phyloP scores from a whole-genome alignment of 1,140 invertebrate genomes.

The Triops cancriformis region DNA sequence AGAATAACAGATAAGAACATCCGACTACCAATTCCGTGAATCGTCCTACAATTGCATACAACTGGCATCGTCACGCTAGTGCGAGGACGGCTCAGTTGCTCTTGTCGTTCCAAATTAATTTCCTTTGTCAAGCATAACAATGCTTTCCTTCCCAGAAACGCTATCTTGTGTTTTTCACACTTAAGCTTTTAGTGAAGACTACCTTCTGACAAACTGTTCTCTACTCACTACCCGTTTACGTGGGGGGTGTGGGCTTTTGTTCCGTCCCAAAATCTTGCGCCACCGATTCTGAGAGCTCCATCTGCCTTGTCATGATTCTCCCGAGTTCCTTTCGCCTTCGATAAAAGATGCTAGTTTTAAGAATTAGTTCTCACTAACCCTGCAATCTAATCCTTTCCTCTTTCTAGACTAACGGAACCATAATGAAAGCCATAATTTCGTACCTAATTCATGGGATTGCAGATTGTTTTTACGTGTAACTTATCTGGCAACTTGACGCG shows the following conservation, averaged over 20 bases:
- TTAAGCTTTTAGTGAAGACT: background rate
- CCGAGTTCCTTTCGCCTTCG: background rate
- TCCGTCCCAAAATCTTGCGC: background rate
- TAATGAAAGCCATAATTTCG: too few species aligned
- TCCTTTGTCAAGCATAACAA: background rate
- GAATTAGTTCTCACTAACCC: background rate
- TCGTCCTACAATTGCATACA: background rate
- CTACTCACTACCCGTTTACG: background rate
- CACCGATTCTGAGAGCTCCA: background rate
- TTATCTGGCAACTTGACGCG: too few species aligned
- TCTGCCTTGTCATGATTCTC: background rate
- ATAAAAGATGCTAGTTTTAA: slow-evolving; percentile 1
- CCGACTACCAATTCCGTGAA: background rate
- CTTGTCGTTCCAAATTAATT: background rate
- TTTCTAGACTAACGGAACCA: too few species aligned
- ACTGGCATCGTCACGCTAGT: background rate
- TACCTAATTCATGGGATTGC: too few species aligned
- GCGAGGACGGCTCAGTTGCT: background rate
- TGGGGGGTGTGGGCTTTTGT: background rate
- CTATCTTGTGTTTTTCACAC: background rate
- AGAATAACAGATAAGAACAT: background rate
- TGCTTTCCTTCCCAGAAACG: background rate
- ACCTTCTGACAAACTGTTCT: background rate
- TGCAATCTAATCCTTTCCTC: background rate
- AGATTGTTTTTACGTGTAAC: too few species aligned